Percentiles rank a stretch among this genome's conserved stretches.
Evolutionary conservation across 2,113 vertebrate species (phyloP).

Genomic region (Siphamia tubifer): DNA sequence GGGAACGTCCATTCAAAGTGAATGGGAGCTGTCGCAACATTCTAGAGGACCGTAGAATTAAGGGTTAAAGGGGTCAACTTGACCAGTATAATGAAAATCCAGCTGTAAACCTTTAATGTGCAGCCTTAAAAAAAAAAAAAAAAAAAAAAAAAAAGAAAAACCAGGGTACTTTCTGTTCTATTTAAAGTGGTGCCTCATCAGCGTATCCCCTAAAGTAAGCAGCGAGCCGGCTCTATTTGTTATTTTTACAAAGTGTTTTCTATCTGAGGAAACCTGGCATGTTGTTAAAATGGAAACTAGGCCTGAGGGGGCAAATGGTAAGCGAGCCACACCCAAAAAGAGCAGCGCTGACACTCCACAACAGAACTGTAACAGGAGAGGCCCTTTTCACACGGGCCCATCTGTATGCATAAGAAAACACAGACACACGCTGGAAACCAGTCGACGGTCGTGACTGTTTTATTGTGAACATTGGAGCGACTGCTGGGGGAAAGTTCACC

Average conservation of each 20-base stretch:
- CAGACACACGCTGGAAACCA: not conserved
- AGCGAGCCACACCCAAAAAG: slow-evolving; percentile 52
- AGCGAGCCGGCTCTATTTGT: slow-evolving; percentile 5
- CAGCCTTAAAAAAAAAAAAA: too few relatives aligned
- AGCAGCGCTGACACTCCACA: slow-evolving; percentile 25
- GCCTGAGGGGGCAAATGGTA: slow-evolving; percentile 56
- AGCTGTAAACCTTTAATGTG: too few relatives aligned
- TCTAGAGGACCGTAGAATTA: too few relatives aligned
- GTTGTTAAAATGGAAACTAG: slow-evolving; percentile 63
- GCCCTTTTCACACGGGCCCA: slow-evolving; percentile 65
- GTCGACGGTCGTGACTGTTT: not conserved
- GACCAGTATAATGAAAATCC: too few relatives aligned
- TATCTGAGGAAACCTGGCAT: slow-evolving; percentile 41
- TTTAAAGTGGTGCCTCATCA: too few relatives aligned
- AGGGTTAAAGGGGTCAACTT: too few relatives aligned
- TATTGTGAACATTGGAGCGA: not conserved
- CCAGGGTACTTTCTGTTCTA: too few relatives aligned
- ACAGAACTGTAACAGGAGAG: slow-evolving; percentile 59
- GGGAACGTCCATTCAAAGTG: too few relatives aligned
- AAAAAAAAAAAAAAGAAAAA: too few relatives aligned
- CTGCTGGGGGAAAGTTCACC: slow-evolving; percentile 37
- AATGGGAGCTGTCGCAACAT: too few relatives aligned
- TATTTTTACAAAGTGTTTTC: slow-evolving; percentile 17
- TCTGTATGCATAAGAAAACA: slow-evolving; percentile 72
- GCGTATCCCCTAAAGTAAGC: too few relatives aligned